Evolutionary conservation across 2,888 invertebrate genomes (phyloP), one percentile per base, ranked within the genome.

Genomic region (Tenthredo notha): DNA sequence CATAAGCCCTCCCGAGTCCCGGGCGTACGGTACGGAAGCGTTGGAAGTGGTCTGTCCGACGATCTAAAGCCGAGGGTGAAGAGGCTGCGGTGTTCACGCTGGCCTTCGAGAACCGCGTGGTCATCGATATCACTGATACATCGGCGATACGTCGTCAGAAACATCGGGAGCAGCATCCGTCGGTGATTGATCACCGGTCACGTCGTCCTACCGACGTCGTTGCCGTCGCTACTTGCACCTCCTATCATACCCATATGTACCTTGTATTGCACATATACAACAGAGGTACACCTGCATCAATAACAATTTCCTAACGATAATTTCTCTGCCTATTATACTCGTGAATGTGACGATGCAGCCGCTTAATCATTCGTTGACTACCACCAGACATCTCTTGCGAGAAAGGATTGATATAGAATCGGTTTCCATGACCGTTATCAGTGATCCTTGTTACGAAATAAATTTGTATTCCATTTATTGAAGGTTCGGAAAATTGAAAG

Each of bases 111-210:
- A 83, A 83, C 67, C 83, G 83, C 83, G 67, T 83, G 83, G 83
- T 83, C 83, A 83, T 83, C 83, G 83, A 83, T 83, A 83, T 83
- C 83, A 83, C 83, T 83, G 83, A 83, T 83, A 83, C 83, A 83
- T 83, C 83, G 83, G 54, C 83, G 83, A 83, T 83, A 83, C 83
- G 83, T 83, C 83, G 70, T 83, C 83, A 40, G 83, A 47, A 83
- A 83, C 83, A 83, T 83, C 80, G 58, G 80, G 47, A 70, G 83
- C 67, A 83, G 67, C 67, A 67, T 43, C 83, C 83, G 67, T 80
- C 33, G 77, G 83, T 83, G 83, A 83, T 83, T 83, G 83, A 83
- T 80, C 80, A 80, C 80, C 80, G 80, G 80, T 61, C 40, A 61
- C 58, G 61, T 80, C 61, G 80, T 25, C 61, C 58, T 29, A 61